A percentile compares a stretch with the other conserved stretches of the same genome.
These are phyloP conservation scores for Lytechinus variegatus DNA, from an alignment of 35 echinoderm and acorn worm genomes.

Conservation along the genomic window DNA sequence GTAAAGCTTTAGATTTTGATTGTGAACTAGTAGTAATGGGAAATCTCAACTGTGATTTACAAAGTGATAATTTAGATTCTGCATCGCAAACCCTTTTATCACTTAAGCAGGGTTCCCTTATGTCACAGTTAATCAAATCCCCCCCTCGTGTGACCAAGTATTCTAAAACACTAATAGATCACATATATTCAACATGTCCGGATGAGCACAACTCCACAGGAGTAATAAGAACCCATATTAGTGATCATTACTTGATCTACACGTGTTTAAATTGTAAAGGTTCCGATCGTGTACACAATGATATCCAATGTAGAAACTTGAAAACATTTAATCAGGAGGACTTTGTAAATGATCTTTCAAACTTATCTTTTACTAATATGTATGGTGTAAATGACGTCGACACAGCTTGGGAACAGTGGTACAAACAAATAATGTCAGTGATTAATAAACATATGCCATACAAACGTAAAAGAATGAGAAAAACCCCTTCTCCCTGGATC, in stretches of 20 bases:
- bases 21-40: background rate
- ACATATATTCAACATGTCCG: slow-evolving; percentile 2
- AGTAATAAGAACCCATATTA: slow-evolving; percentile 17
- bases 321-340: slow-evolving; percentile 24
- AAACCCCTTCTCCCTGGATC: slow-evolving; percentile 12
- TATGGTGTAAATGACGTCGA: background rate
- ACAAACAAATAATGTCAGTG: background rate
- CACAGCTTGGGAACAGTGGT: background rate
- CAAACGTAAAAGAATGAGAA: background rate
- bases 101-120: background rate
- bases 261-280: background rate
- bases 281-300: background rate
- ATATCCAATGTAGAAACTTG: background rate
- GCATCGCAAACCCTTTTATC: background rate
- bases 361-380: background rate
- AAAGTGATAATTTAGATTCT: background rate
- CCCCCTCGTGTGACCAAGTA: slow-evolving; percentile 25
- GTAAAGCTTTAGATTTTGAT: slow-evolving; percentile 5
- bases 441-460: slow-evolving; percentile 37
- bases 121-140: background rate
- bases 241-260: slow-evolving; percentile 22
- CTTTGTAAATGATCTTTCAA: background rate
- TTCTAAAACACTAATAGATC: slow-evolving; percentile 31
- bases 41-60: slow-evolving; percentile 15
- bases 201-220: background rate